Percentiles rank a stretch among this genome's conserved stretches.
Conservation (phyloP, 1,140 invertebrate species). For the Anagrus nilaparvatae region DNA sequence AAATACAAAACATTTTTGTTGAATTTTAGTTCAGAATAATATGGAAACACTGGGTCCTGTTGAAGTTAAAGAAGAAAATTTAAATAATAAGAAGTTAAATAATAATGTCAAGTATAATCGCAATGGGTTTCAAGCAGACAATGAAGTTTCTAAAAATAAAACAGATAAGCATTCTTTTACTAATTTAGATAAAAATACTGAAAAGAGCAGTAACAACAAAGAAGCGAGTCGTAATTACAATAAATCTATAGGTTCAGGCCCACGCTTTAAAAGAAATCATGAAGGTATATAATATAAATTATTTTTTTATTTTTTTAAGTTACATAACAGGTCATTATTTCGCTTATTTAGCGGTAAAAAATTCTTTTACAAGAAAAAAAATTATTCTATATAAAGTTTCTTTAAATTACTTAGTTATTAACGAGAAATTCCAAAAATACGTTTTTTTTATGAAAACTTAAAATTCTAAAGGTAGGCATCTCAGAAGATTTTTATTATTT, state of each 20-base stretch:
- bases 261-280: conserved; percentile 25
- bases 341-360: too few relatives aligned
- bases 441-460: conserved; percentile 1
- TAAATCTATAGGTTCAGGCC: conserved; percentile 17
- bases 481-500: too few relatives aligned
- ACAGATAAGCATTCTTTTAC: conserved; percentile 2
- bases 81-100: conserved; percentile 9
- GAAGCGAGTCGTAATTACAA: conserved; percentile 8
- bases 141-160: neutral
- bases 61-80: conserved; percentile 6
- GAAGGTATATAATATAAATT: conserved; percentile 16
- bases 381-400: conserved; percentile 3
- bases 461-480: conserved; percentile 1
- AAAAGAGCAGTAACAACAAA: conserved; percentile 6
- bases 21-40: neutral
- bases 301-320: neutral
- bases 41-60: neutral
- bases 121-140: conserved; percentile 5
- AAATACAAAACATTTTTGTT: neutral
- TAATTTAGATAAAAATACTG: conserved; percentile 7
- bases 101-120: neutral
- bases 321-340: neutral
- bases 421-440: neutral
- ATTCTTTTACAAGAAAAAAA: too few relatives aligned
- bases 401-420: conserved; percentile 13